A percentile compares a stretch with the other conserved stretches of the same genome.
Evolutionary conservation across 2,888 invertebrate genomes (phyloP).

Genomic region (Watsonalla binaria): DNA sequence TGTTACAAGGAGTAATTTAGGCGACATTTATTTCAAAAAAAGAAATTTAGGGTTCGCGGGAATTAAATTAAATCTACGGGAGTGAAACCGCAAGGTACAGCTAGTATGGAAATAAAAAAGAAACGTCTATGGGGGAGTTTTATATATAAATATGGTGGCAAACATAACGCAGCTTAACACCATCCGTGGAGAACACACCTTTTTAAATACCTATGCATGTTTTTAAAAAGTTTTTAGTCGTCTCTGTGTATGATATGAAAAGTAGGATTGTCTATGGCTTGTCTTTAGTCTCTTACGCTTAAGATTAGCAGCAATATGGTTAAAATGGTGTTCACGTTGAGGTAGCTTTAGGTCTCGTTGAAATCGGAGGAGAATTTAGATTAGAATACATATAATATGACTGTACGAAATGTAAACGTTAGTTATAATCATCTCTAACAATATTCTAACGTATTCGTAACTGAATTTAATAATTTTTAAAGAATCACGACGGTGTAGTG

Average conservation of each 20-base stretch:
- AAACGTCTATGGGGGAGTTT: conserved; percentile 2
- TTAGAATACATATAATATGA: conserved; percentile 22
- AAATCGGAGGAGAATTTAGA: neutral
- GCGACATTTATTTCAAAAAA: too few relatives aligned
- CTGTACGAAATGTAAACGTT: conserved; percentile 37
- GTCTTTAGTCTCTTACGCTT: conserved; percentile 49
- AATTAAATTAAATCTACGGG: too few relatives aligned
- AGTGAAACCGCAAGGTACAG: too few relatives aligned
- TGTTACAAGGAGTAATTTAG: too few relatives aligned
- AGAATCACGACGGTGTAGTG: conserved; percentile 33
- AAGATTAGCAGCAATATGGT: conserved; percentile 51
- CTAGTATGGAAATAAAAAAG: conserved; percentile 2
- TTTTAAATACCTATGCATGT: conserved; percentile 26
- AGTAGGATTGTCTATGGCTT: conserved; percentile 44
- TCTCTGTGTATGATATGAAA: conserved; percentile 42
- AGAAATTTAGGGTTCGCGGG: too few relatives aligned
- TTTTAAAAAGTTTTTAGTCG: conserved; percentile 34
- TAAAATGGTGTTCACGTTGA: conserved; percentile 52
- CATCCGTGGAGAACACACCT: conserved; percentile 6
- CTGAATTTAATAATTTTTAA: conserved; percentile 1
- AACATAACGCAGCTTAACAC: conserved; percentile 25
- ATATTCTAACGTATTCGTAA: conserved; percentile 1
- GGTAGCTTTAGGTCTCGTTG: conserved; percentile 2
- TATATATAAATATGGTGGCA: conserved; percentile 16
- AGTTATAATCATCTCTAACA: conserved; percentile 20